A percentile compares a stretch with the other conserved stretches of the same genome.
phyloP scores from a whole-genome alignment of 2,797 vertebrate genomes.

The Trachops cirrhosus region DNA sequence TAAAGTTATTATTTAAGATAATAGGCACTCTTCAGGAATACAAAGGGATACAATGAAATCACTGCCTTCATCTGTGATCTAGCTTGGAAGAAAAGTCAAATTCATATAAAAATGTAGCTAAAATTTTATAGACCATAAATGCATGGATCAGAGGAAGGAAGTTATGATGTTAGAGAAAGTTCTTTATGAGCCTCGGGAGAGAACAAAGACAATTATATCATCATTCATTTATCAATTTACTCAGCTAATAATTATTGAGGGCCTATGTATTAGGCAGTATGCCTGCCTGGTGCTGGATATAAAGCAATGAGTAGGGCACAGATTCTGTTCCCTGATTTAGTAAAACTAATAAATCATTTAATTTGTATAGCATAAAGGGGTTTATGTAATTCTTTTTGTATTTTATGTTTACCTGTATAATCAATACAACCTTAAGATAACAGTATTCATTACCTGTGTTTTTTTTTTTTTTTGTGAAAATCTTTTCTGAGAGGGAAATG shows the following conservation, averaged over 20 bases:
- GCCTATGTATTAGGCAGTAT: not conserved
- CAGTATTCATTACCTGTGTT: not conserved
- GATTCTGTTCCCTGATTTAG: not conserved
- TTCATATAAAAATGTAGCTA: not conserved
- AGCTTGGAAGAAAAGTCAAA: not conserved
- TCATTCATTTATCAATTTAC: not conserved
- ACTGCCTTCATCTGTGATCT: not conserved
- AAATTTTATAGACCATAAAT: not conserved
- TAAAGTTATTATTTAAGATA: constrained; percentile 18
- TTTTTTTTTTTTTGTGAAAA: not conserved
- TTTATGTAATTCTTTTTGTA: not conserved
- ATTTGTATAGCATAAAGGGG: not conserved
- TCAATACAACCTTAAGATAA: not conserved
- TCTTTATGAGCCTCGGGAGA: not conserved
- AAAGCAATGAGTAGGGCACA: not conserved
- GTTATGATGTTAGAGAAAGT: not conserved
- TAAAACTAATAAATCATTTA: not conserved
- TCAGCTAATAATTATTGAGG: not conserved
- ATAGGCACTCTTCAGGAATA: not conserved
- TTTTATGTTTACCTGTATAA: constrained; percentile 32
- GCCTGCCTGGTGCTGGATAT: not conserved
- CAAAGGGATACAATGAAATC: not conserved
- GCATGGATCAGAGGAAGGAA: not conserved
- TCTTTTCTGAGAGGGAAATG: not conserved
- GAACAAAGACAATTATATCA: not conserved